Percentiles rank a stretch among this genome's conserved stretches.
Conservation (phyloP, 2,888 invertebrate species). For the Lepidonotus clava region DNA sequence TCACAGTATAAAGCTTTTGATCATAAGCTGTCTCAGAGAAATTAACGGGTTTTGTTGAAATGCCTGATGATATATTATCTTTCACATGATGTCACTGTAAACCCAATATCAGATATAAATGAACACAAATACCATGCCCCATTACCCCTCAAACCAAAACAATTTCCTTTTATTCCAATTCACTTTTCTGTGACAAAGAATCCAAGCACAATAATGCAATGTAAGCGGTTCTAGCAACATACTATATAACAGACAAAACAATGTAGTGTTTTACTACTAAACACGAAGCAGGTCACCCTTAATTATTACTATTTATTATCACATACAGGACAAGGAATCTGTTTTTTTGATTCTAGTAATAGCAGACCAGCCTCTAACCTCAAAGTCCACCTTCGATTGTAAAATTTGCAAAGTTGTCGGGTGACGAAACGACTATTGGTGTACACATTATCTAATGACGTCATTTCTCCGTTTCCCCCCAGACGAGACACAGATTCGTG, state of each 20-base stretch:
- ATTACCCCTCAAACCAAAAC: neutral
- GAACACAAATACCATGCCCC: no score
- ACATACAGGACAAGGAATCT: neutral
- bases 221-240: neutral
- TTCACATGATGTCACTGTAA: neutral
- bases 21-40: neutral
- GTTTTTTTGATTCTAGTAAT: neutral
- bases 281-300: no score
- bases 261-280: neutral
- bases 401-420: neutral
- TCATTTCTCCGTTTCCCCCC: slow-evolving; percentile 21
- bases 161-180: neutral
- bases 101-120: no score
- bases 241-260: neutral
- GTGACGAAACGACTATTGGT: slow-evolving; percentile 11
- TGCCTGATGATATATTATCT: neutral
- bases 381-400: neutral
- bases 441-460: slow-evolving; percentile 43
- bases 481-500: slow-evolving; percentile 47
- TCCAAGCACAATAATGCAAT: neutral
- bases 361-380: neutral
- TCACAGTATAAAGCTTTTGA: no score
- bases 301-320: slow-evolving; percentile 2
- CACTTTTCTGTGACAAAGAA: no score
- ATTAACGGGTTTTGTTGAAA: neutral